These are phyloP conservation scores for Papilio protenor DNA, from an alignment of 2,888 invertebrate species.

Conservation along the genomic window DNA sequence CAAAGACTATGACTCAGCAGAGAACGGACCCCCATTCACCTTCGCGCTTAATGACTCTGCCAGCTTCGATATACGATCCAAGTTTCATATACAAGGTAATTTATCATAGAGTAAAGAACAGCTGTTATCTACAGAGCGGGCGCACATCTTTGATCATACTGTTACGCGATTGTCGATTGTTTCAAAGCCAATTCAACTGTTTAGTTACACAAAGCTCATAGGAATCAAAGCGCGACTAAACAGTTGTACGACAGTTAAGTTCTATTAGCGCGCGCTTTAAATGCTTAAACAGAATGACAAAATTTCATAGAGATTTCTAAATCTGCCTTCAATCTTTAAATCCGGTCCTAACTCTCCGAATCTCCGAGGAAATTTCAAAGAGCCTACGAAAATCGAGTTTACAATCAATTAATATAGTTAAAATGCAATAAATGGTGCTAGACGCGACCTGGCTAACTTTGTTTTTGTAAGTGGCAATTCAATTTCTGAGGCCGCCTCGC, in stretches of 20 bases:
- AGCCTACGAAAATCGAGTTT: conserved; percentile 64
- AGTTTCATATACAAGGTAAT: conserved; percentile 88
- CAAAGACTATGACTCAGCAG: conserved; percentile 91
- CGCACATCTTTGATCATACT: no score
- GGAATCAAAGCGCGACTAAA: no score
- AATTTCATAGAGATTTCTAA: background rate
- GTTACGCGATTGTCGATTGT: no score
- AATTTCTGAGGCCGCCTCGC: conserved; percentile 58
- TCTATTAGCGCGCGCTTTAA: background rate
- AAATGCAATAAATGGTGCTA: conserved; percentile 76
- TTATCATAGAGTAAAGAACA: conserved; percentile 17
- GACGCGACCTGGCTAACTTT: conserved; percentile 67
- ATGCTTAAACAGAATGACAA: background rate
- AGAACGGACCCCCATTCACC: conserved; percentile 94
- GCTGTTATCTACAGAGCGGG: background rate
- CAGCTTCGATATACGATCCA: conserved; percentile 87
- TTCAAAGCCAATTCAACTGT: no score
- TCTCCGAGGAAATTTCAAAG: conserved; percentile 58
- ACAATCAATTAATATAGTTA: conserved; percentile 77
- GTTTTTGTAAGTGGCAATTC: conserved; percentile 72
- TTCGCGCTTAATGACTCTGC: conserved; percentile 88
- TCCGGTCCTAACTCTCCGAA: conserved; percentile 41
- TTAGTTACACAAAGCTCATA: no score
- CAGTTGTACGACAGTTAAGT: no score
- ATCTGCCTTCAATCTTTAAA: background rate